Conservation (phyloP, 2,888 invertebrate species). For the Thysanoteuthis rhombus region DNA sequence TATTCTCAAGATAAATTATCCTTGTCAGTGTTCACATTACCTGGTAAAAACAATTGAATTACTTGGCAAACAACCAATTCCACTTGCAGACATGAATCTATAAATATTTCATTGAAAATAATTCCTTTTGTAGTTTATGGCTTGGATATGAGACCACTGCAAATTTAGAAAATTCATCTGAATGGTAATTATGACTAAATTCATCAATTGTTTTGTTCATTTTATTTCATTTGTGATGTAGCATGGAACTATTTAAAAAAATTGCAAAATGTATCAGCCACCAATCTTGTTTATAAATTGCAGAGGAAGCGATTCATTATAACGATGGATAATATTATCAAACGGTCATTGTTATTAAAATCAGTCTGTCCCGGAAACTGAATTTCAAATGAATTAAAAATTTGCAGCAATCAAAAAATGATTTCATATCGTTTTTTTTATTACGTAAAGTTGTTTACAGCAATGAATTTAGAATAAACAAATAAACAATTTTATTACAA, state of each 20-base stretch:
- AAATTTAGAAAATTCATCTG: background rate
- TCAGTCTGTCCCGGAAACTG: too few relatives aligned
- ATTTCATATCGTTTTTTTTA: too few relatives aligned
- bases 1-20: background rate
- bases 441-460: too few relatives aligned
- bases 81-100: background rate
- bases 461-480: too few relatives aligned
- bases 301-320: too few relatives aligned
- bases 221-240: background rate
- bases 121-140: background rate
- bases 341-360: too few relatives aligned
- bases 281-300: too few relatives aligned
- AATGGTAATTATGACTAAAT: background rate
- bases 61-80: background rate
- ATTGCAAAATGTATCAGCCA: background rate
- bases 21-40: background rate
- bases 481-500: too few relatives aligned
- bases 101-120: conserved; percentile 12
- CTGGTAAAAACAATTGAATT: background rate
- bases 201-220: background rate
- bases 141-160: background rate
- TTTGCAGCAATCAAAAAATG: too few relatives aligned
- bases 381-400: too few relatives aligned
- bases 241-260: background rate
- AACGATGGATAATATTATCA: too few relatives aligned